Base-by-base conservation (phyloP, 2,113 vertebrate genomes). In the Nesogale talazaci region DNA sequence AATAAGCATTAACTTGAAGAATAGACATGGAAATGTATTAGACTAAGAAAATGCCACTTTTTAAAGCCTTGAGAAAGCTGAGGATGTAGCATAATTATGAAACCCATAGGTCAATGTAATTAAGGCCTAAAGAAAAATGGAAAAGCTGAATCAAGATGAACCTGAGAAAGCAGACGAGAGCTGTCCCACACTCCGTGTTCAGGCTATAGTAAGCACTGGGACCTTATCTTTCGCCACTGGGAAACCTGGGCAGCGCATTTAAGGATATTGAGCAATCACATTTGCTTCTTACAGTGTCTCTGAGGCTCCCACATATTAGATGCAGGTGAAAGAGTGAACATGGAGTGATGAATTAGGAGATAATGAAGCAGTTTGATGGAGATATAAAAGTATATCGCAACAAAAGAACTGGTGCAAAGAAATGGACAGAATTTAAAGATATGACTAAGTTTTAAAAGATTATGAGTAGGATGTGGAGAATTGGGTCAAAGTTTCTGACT, bases 1-100 rank as follows among this genome's bases (percentile, higher is more conserved):
- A 87, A 67, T 23, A 20, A 92, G 29, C 69, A 19, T 85, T 83
- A 76, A 70, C 46, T n/a, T 42, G 27, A 85, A 82, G 23, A 89
- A 69, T 0, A 93, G 38, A 89, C 27, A 76, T 36, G 52, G 38
- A 92, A 84, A 57, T 81, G 14, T 63, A 86, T 81, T 65, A 89
- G n/a, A 16, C 63, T 22, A 61, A 94, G 15, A 86, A 89, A 95
- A 69, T 4, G 52, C 8, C 16, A 89, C 17, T 91, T 75, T 36
- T 14, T 1, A 82, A 77, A 38, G 2, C 3, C 38, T 31, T 57
- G 1, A 74, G 8, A 12, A n/a, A 83, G n/a, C 56, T 78, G 82
- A 85, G 27, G 93, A 79, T 34, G 78, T 9, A 38, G 12, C 23
- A 80, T n/a, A 77, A 23, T 65, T 67, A 61, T 77, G 17, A 70